Evolutionary conservation across 2,797 vertebrate genomes (phyloP).

Genomic region (Threskiornis aethiopicus): DNA sequence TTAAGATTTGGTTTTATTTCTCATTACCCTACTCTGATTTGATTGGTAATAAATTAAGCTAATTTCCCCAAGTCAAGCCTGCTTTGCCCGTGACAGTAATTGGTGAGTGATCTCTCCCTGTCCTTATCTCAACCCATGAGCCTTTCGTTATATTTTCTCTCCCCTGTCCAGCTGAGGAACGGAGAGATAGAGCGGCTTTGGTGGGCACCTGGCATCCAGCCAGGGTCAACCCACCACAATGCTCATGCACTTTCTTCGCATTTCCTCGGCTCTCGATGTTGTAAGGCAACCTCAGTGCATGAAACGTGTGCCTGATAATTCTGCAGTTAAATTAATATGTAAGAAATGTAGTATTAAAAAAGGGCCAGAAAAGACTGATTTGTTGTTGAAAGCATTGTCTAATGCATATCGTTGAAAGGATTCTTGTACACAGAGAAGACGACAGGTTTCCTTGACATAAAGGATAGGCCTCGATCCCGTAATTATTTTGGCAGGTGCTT

Average conservation of each 20-base stretch:
- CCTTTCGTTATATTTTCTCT: no score
- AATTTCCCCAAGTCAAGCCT: no score
- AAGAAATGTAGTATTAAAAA: not conserved
- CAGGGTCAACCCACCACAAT: no score
- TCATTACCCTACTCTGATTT: no score
- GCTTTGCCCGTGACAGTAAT: no score
- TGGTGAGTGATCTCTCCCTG: no score
- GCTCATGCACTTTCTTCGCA: not conserved
- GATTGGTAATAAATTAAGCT: no score
- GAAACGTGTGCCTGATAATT: not conserved
- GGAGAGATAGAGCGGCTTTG: no score
- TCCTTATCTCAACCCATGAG: no score
- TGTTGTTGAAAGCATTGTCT: constrained; percentile 5
- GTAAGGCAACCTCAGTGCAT: not conserved
- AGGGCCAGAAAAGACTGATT: not conserved
- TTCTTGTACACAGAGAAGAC: not conserved
- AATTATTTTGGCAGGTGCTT: constrained; percentile 67
- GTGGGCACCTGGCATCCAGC: no score
- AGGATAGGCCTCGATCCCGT: constrained; percentile 28
- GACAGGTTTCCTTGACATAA: constrained; percentile 14
- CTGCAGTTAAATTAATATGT: constrained; percentile 13
- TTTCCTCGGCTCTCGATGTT: not conserved
- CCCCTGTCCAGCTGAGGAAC: no score
- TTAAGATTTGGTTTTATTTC: no score
- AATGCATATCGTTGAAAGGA: not conserved